These are phyloP conservation scores for Trachelus tabidus DNA, from an alignment of 2,888 invertebrate genomes.

Conservation along the genomic window DNA sequence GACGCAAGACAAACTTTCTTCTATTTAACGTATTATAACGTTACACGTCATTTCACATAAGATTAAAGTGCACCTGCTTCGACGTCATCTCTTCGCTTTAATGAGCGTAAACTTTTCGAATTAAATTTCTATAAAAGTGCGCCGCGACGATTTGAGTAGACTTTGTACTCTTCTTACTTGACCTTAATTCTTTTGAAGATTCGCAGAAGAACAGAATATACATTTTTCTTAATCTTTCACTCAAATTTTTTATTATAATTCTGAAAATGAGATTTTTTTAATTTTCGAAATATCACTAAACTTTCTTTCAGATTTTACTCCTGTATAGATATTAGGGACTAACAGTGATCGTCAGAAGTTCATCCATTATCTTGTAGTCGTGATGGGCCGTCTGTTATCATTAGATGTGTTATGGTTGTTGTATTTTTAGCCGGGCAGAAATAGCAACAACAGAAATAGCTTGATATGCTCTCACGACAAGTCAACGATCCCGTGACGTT, in stretches of 20 bases:
- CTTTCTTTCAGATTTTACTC: neutral
- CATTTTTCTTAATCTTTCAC: neutral
- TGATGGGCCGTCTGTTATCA: slow-evolving; percentile 14
- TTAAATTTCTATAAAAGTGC: neutral
- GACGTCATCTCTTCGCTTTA: neutral
- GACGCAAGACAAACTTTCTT: neutral
- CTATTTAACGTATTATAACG: neutral
- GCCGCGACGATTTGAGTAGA: neutral
- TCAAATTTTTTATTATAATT: neutral
- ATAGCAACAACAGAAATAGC: slow-evolving; percentile 13
- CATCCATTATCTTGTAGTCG: neutral
- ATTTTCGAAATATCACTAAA: neutral
- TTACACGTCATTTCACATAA: neutral
- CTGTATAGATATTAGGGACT: neutral
- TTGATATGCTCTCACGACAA: slow-evolving; percentile 10
- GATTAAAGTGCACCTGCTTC: slow-evolving; percentile 11
- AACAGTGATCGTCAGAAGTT: neutral
- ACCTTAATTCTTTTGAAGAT: neutral
- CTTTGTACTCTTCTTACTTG: neutral
- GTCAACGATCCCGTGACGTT: slow-evolving; percentile 17
- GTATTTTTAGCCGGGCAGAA: slow-evolving; percentile 16
- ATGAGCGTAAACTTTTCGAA: neutral
- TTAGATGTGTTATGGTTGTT: slow-evolving; percentile 14
- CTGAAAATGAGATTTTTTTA: neutral
- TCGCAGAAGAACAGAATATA: neutral